Evolutionary conservation across 2,797 vertebrate species (phyloP).

Genomic region (Ateles fusciceps): DNA sequence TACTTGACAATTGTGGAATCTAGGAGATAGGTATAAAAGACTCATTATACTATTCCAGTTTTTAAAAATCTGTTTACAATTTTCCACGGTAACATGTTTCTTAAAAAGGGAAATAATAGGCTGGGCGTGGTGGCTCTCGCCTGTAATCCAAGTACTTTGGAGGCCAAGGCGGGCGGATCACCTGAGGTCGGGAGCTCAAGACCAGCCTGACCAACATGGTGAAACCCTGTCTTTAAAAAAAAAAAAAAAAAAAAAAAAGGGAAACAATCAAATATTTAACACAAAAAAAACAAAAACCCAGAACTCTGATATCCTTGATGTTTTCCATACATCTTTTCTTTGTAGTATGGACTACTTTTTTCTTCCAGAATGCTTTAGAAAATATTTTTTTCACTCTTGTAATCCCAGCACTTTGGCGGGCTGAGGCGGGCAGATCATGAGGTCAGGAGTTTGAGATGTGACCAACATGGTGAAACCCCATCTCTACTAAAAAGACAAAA

Average conservation of each 20-base stretch:
- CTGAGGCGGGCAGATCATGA: no score
- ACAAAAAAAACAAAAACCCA: conserved; percentile 48
- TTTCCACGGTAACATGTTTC: neutral
- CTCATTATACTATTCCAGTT: neutral
- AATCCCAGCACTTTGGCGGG: no score
- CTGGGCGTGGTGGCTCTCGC: no score
- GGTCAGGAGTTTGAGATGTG: no score
- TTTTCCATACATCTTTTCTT: neutral
- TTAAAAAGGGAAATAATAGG: neutral
- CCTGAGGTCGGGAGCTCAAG: no score
- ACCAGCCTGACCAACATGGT: no score
- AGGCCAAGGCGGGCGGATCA: no score
- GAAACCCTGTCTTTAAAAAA: no score
- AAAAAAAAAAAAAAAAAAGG: neutral
- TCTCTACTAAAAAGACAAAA: no score
- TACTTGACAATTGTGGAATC: neutral
- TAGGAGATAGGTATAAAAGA: neutral
- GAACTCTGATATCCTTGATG: neutral
- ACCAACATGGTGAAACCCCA: no score
- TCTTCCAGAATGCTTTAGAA: neutral
- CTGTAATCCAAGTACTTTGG: no score
- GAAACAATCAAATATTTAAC: conserved; percentile 7
- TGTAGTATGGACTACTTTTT: conserved; percentile 6
- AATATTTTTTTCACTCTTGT: neutral
- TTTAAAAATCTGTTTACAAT: neutral